Percentiles rank a stretch among this genome's conserved stretches.
These are phyloP conservation scores for Oikopleura albicans DNA, from an alignment of 23 tunicate species.

Conservation along the genomic window DNA sequence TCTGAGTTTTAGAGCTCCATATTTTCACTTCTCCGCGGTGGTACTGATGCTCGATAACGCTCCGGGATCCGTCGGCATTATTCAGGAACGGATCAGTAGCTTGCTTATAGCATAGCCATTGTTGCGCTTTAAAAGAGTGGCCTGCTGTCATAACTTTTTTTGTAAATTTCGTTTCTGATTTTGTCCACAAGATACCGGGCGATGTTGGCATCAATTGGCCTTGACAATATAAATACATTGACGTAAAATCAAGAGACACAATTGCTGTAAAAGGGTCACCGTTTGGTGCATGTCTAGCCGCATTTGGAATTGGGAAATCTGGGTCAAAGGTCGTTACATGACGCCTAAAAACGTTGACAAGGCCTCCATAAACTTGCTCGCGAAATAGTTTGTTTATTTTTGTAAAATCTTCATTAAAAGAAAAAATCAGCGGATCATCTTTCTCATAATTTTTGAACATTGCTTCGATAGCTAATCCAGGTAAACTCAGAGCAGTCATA, in stretches of 20 bases:
- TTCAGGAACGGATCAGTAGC: neutral
- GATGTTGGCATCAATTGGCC: neutral
- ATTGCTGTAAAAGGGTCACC: neutral
- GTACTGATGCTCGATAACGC: neutral
- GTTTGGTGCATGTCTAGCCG: neutral
- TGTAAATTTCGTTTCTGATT: neutral
- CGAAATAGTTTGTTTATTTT: neutral
- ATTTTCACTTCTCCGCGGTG: neutral
- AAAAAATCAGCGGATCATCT: no score
- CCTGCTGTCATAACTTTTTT: neutral
- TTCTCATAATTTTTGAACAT: no score
- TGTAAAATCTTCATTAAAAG: no score
- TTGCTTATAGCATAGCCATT: neutral
- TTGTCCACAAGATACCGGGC: neutral
- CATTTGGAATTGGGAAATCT: neutral
- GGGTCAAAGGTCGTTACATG: neutral
- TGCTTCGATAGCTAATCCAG: no score
- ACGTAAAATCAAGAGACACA: neutral
- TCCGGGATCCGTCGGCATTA: neutral
- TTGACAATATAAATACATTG: neutral
- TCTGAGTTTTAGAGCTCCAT: no score
- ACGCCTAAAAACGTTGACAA: neutral
- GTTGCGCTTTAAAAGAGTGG: neutral
- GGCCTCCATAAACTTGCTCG: neutral
- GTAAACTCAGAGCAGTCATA: no score